Evolutionary conservation across 2,888 invertebrate genomes (phyloP).

Genomic region (Cosmia trapezina): DNA sequence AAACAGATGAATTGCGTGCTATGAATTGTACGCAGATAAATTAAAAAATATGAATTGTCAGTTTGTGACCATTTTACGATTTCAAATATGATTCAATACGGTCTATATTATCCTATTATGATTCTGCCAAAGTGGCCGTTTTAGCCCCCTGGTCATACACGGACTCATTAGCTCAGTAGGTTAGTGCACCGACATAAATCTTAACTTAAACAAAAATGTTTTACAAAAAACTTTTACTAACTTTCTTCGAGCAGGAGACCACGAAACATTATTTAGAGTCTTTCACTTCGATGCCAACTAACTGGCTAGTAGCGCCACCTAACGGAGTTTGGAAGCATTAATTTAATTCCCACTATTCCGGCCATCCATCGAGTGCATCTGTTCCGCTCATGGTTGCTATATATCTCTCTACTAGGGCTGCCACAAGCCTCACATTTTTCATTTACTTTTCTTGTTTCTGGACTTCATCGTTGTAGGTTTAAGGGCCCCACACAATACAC

Average conservation of each 20-base stretch:
- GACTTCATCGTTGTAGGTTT: not conserved
- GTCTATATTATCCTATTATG: too few species aligned
- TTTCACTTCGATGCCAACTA: constrained; percentile 3
- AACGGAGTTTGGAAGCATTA: constrained; percentile 36
- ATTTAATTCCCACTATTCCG: constrained; percentile 46
- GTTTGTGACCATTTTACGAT: too few species aligned
- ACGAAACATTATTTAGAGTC: not conserved
- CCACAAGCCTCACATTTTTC: not conserved
- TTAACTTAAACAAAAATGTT: too few species aligned
- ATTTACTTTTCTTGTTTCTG: not conserved
- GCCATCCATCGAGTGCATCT: constrained; percentile 47
- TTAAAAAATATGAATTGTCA: too few species aligned
- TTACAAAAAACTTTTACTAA: not conserved
- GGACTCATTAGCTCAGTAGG: too few species aligned
- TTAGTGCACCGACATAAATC: too few species aligned
- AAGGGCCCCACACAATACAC: too few species aligned
- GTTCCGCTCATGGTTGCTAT: constrained; percentile 45
- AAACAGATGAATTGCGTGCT: too few species aligned
- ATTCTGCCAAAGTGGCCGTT: too few species aligned
- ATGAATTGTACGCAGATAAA: too few species aligned
- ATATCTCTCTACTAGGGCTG: constrained; percentile 38
- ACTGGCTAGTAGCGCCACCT: constrained; percentile 6
- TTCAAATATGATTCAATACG: too few species aligned
- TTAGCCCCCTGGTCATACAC: too few species aligned
- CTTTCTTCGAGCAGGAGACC: not conserved